Percentiles rank a stretch among this genome's conserved stretches.
These are phyloP conservation scores for Lethocerus indicus DNA, from an alignment of 1,140 invertebrate species.

Conservation along the genomic window DNA sequence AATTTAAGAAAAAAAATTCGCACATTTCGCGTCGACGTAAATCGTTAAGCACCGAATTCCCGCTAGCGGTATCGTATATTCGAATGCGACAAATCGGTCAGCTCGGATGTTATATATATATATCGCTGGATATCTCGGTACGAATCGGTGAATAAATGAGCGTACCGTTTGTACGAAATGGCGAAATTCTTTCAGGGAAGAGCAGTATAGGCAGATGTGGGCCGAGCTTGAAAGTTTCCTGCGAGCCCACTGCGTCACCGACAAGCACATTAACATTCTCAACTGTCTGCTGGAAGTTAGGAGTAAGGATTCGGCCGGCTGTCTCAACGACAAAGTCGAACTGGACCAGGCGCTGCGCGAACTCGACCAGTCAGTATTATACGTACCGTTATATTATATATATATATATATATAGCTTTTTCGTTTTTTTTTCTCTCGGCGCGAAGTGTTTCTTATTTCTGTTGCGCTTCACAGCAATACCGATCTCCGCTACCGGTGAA, in stretches of 20 bases:
- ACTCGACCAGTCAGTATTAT: conserved; percentile 31
- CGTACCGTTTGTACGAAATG: too few species aligned
- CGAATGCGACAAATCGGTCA: too few species aligned
- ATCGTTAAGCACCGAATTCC: too few species aligned
- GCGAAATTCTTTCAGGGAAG: conserved; percentile 41
- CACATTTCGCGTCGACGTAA: too few species aligned
- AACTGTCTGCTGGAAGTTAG: conserved; percentile 70
- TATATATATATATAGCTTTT: conserved; percentile 12
- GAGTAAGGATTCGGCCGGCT: conserved; percentile 26
- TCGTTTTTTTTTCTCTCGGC: background rate
- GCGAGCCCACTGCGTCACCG: conserved; percentile 49
- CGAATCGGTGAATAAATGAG: too few species aligned
- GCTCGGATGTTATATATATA: too few species aligned
- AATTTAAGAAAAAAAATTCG: too few species aligned
- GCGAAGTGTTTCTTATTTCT: background rate
- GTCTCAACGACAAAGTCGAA: conserved; percentile 40
- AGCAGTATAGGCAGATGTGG: conserved; percentile 83
- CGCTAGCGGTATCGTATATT: too few species aligned
- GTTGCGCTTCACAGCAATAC: background rate
- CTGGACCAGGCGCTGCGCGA: conserved; percentile 37
- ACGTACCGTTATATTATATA: conserved; percentile 1
- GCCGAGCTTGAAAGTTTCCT: conserved; percentile 73
- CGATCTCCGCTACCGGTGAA: too few species aligned
- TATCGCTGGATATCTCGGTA: too few species aligned
- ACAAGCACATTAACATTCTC: conserved; percentile 57